Evolutionary conservation across 2,888 invertebrate species (phyloP).

Genomic region (Chalcosyrphus nemorum): DNA sequence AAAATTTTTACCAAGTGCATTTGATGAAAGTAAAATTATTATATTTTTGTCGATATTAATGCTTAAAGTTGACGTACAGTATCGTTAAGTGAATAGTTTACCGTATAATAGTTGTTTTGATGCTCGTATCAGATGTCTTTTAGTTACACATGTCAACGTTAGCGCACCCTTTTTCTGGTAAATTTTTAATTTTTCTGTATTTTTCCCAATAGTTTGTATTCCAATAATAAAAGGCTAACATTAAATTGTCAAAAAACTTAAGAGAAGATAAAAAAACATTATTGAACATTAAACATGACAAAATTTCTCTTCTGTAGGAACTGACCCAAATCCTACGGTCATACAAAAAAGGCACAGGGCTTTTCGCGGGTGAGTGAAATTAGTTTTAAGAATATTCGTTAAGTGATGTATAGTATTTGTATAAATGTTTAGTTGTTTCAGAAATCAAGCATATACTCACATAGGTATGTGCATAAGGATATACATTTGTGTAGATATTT

Average conservation of each 20-base stretch:
- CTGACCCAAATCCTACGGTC: constrained; percentile 75
- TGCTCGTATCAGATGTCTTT: constrained; percentile 69
- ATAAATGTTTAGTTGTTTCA: too few relatives aligned
- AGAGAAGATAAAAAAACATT: too few relatives aligned
- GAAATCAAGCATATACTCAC: background rate
- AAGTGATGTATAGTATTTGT: too few relatives aligned
- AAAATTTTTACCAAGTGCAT: constrained; percentile 17
- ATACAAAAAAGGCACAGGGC: constrained; percentile 74
- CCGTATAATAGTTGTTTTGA: background rate
- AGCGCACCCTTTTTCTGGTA: constrained; percentile 76
- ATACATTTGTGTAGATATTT: background rate
- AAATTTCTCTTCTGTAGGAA: constrained; percentile 63
- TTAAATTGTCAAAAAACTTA: too few relatives aligned
- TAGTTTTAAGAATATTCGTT: background rate
- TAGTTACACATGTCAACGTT: constrained; percentile 75
- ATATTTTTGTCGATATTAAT: background rate
- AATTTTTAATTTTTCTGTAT: constrained; percentile 35
- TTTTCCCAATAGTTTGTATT: background rate
- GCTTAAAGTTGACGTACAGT: background rate
- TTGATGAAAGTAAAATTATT: background rate
- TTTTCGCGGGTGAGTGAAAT: constrained; percentile 73
- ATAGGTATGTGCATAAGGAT: too few relatives aligned
- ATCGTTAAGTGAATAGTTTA: constrained; percentile 9
- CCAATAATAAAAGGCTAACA: too few relatives aligned
- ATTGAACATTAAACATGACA: background rate